Base-by-base conservation (phyloP, 35 echinoderm and acorn worm genomes). In the Heliocidaris erythrogramma region DNA sequence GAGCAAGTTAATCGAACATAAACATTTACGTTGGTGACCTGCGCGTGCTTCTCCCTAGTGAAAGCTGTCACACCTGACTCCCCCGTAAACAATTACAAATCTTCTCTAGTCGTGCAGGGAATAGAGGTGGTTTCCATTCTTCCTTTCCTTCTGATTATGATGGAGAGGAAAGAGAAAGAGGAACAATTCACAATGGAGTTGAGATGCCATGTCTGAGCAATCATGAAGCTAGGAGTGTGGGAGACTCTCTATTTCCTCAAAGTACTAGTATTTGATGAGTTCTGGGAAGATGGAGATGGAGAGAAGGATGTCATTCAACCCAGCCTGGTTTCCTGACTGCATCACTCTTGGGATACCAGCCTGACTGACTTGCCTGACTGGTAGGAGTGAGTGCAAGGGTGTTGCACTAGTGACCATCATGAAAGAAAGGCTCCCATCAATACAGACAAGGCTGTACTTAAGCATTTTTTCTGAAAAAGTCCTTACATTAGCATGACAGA, bases 1-100 rank as follows among this genome's bases (percentile, higher is more conserved):
- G 91, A 59, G 91, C 91, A 92, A 30, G 91, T 92, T 92, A 92
- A 92, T 92, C 48, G 91, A 92, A 92, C 91, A 92, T 92, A 92
- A 92, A 92, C 91, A 92, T 92, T 92, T 92, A 59, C 49, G 91
- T 92, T 92, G 47, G 91, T 30, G 31, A 92, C 47, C 91, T 50
- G 91, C 24, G 31, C 91, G 48, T 48, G 48, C 91, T 92, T 92
- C 87, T 32, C 87, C 65, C 65, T 7, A 27, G 65, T 78, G 65
- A 78, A 78, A 78, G 21, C 14, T 78, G 65, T 78, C 65, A 78
- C 65, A 78, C 65, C 65, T 78, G 65, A 78, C 65, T 78, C 65
- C 21, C 65, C 17, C 18, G 65, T 78, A 78, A 78, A 78, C 65
- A 78, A 78, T 78, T 78, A 78, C 65, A 78, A 56, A 78, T 78